These are phyloP conservation scores for Deroplatys truncata DNA, from an alignment of 2,888 invertebrate species.

Conservation along the genomic window DNA sequence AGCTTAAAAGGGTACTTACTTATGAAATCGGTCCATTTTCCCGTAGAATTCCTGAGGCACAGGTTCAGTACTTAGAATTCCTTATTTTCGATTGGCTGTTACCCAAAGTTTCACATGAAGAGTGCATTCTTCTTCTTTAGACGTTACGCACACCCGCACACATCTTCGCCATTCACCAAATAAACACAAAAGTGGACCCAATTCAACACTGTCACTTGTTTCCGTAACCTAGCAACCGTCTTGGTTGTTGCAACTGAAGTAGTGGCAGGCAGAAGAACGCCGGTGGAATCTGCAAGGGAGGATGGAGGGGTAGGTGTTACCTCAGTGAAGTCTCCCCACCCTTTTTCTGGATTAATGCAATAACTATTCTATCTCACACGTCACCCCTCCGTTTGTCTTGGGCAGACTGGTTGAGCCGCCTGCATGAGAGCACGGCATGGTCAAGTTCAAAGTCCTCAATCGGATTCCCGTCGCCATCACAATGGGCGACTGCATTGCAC, in stretches of 20 bases:
- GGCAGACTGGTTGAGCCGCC: not conserved
- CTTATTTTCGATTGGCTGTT: not conserved
- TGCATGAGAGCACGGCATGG: not conserved
- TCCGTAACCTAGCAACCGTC: not conserved
- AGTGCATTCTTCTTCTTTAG: not conserved
- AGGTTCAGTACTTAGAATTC: not conserved
- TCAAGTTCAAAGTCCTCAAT: not conserved
- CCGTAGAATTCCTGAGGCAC: not conserved
- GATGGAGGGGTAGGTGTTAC: not conserved
- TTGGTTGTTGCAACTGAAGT: not conserved
- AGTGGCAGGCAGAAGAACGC: not conserved
- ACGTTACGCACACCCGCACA: not conserved
- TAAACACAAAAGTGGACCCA: not conserved
- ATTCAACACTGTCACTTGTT: not conserved
- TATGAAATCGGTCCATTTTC: not conserved
- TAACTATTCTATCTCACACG: not conserved
- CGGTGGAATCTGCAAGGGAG: not conserved
- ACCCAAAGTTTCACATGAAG: not conserved
- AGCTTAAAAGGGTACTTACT: not conserved
- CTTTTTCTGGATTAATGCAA: not conserved
- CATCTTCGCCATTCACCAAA: not conserved
- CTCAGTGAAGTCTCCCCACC: no score
- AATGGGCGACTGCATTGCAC: not conserved
- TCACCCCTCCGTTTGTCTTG: not conserved
- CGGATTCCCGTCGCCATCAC: not conserved